A percentile compares a stretch with the other conserved stretches of the same genome.
phyloP scores from a whole-genome alignment of 1,140 invertebrate species.

The Chelonus insularis region DNA sequence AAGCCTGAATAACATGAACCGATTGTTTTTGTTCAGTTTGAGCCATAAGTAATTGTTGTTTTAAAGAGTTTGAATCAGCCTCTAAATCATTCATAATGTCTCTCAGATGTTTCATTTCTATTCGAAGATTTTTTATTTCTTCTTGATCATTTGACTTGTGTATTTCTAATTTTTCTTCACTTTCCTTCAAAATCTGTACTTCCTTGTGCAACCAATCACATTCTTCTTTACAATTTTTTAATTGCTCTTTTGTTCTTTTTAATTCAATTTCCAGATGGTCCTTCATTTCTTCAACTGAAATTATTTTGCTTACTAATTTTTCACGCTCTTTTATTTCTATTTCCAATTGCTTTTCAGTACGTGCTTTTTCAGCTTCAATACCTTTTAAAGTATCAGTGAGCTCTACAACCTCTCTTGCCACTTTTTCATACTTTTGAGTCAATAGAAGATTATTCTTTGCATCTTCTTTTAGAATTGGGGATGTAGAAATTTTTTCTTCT shows the following conservation, averaged over 20 bases:
- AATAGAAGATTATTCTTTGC: conserved; percentile 45
- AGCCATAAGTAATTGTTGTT: conserved; percentile 37
- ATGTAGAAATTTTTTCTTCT: conserved; percentile 1
- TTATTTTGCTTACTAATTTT: conserved; percentile 64
- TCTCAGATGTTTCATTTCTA: conserved; percentile 49
- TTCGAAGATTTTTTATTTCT: conserved; percentile 58
- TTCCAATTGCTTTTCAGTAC: conserved; percentile 63
- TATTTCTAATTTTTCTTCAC: conserved; percentile 47
- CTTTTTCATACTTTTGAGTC: conserved; percentile 53
- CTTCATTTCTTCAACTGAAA: conserved; percentile 60
- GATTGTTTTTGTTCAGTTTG: conserved; percentile 38
- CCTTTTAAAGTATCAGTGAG: conserved; percentile 58
- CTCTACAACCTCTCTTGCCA: conserved; percentile 55
- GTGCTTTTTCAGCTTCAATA: conserved; percentile 56
- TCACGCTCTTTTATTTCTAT: conserved; percentile 65
- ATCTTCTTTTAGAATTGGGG: conserved; percentile 28
- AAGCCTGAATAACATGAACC: conserved; percentile 25
- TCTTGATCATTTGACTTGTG: conserved; percentile 49
- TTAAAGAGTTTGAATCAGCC: conserved; percentile 56
- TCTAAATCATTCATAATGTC: conserved; percentile 57
- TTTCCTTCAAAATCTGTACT: conserved; percentile 45
- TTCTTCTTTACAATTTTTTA: conserved; percentile 61
- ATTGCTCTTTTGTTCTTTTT: conserved; percentile 61
- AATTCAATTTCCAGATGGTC: conserved; percentile 61
- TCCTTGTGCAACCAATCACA: conserved; percentile 60